A percentile compares a stretch with the other conserved stretches of the same genome.
Conservation (phyloP, 92 coral and sea anemone species). For the Parazoanthus atlanticus region DNA sequence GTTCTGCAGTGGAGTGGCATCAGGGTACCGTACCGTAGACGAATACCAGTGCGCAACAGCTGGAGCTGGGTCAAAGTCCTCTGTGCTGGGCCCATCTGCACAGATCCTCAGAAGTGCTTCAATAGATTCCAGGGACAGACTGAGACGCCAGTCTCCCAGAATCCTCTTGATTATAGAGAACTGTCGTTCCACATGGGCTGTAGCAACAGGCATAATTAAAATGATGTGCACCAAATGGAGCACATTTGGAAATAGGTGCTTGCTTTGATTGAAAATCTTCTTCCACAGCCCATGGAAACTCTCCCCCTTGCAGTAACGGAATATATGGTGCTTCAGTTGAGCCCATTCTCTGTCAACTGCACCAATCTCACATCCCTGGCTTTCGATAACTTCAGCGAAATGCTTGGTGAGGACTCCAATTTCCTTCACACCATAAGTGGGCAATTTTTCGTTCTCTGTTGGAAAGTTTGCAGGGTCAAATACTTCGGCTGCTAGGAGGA, state of each 20-base stretch:
- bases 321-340: slow-evolving; percentile 38
- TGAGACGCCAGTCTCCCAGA: slow-evolving; percentile 53
- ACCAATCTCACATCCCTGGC: slow-evolving; percentile 36
- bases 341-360: slow-evolving; percentile 34
- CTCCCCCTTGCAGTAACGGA: slow-evolving; percentile 24
- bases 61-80: slow-evolving; percentile 47
- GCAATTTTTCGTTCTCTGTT: slow-evolving; percentile 14
- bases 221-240: slow-evolving; percentile 37
- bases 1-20: slow-evolving; percentile 33
- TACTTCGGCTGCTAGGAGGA: slow-evolving; percentile 23
- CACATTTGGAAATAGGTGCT: slow-evolving; percentile 40
- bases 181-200: slow-evolving; percentile 46
- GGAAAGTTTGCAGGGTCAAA: slow-evolving; percentile 32
- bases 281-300: slow-evolving; percentile 30
- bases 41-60: slow-evolving; percentile 34
- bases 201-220: slow-evolving; percentile 41
- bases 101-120: slow-evolving; percentile 40
- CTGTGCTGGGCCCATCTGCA: slow-evolving; percentile 40
- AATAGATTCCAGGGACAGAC: slow-evolving; percentile 41
- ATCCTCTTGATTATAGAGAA: slow-evolving; percentile 47
- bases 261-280: slow-evolving; percentile 40
- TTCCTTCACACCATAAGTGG: slow-evolving; percentile 32
- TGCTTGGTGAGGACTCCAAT: slow-evolving; percentile 35
- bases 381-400: slow-evolving; percentile 11
- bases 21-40: slow-evolving; percentile 30